A percentile compares a stretch with the other conserved stretches of the same genome.
Conservation (phyloP, 1,140 invertebrate genomes). For the Eufriesea mexicana region DNA sequence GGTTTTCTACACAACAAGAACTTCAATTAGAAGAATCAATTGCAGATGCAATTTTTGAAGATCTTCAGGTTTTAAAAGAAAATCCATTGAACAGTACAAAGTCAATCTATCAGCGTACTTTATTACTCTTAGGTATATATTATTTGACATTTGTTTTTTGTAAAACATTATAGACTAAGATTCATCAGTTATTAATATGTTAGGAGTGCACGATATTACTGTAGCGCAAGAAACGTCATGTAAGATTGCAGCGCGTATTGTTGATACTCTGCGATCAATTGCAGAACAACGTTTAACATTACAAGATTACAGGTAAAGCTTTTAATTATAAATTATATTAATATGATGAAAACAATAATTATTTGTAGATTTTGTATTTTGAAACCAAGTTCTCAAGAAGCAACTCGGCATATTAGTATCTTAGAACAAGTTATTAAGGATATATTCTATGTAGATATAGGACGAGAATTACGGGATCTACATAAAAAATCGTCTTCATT, state of each 20-base stretch:
- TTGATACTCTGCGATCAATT: constrained; percentile 71
- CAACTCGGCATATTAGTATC: constrained; percentile 80
- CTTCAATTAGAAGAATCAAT: constrained; percentile 82
- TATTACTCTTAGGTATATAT: constrained; percentile 74
- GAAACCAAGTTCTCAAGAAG: constrained; percentile 73
- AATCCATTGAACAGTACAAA: constrained; percentile 61
- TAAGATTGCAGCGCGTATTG: constrained; percentile 72
- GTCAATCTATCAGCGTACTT: constrained; percentile 76
- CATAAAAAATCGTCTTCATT: constrained; percentile 81
- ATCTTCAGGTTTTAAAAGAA: constrained; percentile 79
- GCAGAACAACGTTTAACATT: constrained; percentile 71
- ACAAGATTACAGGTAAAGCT: constrained; percentile 71
- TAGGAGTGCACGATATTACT: constrained; percentile 69
- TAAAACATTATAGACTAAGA: not conserved
- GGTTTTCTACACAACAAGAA: constrained; percentile 83
- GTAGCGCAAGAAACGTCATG: constrained; percentile 65
- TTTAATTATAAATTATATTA: not conserved
- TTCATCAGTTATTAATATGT: constrained; percentile 7
- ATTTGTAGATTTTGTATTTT: constrained; percentile 70
- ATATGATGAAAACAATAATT: not conserved
- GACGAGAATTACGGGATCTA: constrained; percentile 82
- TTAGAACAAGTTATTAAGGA: constrained; percentile 83
- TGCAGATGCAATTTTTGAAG: constrained; percentile 84
- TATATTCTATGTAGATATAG: constrained; percentile 78
- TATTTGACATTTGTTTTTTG: not conserved